A percentile compares a stretch with the other conserved stretches of the same genome.
These are phyloP conservation scores for Girardia tigrina DNA, from an alignment of 2,888 invertebrate species.

Conservation along the genomic window DNA sequence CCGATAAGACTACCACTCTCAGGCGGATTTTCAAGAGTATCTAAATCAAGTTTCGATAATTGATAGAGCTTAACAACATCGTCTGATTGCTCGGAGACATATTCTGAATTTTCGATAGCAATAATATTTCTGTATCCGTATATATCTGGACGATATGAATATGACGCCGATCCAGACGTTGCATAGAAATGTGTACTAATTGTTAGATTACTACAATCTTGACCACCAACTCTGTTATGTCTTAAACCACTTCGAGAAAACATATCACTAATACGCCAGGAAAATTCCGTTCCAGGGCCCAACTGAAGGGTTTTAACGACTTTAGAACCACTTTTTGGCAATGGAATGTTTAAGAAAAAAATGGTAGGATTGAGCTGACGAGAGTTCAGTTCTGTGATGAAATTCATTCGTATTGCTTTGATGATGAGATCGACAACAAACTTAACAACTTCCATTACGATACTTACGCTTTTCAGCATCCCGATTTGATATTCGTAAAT, in stretches of 20 bases:
- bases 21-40: no score
- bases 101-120: no score
- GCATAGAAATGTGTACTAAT: slow-evolving; percentile 33
- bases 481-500: slow-evolving; percentile 35
- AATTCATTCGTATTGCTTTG: background rate
- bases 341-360: background rate
- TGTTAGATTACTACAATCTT: slow-evolving; percentile 32
- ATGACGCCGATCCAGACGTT: background rate
- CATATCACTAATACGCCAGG: slow-evolving; percentile 33
- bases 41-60: no score
- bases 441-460: slow-evolving; percentile 24
- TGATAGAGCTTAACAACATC: no score
- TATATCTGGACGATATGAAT: slow-evolving; percentile 30
- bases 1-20: no score
- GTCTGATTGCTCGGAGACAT: no score
- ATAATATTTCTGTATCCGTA: slow-evolving; percentile 33
- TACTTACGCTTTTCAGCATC: slow-evolving; percentile 32
- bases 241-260: slow-evolving; percentile 16
- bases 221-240: slow-evolving; percentile 33
- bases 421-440: slow-evolving; percentile 31
- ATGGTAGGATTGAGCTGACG: slow-evolving; percentile 27
- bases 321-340: slow-evolving; percentile 1
- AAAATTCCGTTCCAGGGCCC: slow-evolving; percentile 25
- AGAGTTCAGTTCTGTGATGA: slow-evolving; percentile 20
- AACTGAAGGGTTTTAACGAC: slow-evolving; percentile 26